Evolutionary conservation across 1,140 invertebrate genomes (phyloP).

Genomic region (Euwallacea fornicatus): DNA sequence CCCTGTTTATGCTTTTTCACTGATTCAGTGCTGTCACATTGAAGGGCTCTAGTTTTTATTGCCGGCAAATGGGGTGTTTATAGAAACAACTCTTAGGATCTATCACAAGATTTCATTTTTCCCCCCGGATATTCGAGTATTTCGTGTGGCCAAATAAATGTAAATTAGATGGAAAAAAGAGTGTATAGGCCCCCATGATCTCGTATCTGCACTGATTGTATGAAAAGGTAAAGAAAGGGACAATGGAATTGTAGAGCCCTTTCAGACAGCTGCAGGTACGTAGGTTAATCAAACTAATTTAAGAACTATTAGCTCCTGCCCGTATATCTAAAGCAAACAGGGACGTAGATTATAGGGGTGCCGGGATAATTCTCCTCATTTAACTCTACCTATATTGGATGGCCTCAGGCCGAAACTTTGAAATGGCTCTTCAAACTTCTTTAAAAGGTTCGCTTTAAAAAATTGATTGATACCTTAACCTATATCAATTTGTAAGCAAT

Average conservation of each 20-base stretch:
- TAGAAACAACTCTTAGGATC: slow-evolving; percentile 9
- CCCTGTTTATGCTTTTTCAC: slow-evolving; percentile 39
- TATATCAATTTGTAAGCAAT: slow-evolving; percentile 40
- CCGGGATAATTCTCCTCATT: slow-evolving; percentile 40
- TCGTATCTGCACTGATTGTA: not conserved
- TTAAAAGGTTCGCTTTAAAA: not conserved
- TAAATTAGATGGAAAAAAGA: no score
- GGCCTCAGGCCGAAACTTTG: no score
- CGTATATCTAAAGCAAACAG: slow-evolving; percentile 40
- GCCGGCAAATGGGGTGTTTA: slow-evolving; percentile 32
- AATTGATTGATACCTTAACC: slow-evolving; percentile 35
- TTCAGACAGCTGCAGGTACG: slow-evolving; percentile 51
- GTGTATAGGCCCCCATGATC: no score
- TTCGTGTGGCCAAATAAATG: no score
- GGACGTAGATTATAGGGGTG: slow-evolving; percentile 43
- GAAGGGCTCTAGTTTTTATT: slow-evolving; percentile 37
- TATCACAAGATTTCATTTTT: not conserved
- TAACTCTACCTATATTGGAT: slow-evolving; percentile 17
- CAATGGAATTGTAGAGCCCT: slow-evolving; percentile 17
- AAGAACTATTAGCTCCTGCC: slow-evolving; percentile 49
- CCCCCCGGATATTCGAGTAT: no score
- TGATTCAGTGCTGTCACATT: slow-evolving; percentile 40
- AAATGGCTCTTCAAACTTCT: not conserved
- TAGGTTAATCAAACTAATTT: slow-evolving; percentile 51
- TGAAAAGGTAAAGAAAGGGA: not conserved